Conservation (phyloP, 1,140 invertebrate species). For the Meloidogyne chitwoodi region DNA sequence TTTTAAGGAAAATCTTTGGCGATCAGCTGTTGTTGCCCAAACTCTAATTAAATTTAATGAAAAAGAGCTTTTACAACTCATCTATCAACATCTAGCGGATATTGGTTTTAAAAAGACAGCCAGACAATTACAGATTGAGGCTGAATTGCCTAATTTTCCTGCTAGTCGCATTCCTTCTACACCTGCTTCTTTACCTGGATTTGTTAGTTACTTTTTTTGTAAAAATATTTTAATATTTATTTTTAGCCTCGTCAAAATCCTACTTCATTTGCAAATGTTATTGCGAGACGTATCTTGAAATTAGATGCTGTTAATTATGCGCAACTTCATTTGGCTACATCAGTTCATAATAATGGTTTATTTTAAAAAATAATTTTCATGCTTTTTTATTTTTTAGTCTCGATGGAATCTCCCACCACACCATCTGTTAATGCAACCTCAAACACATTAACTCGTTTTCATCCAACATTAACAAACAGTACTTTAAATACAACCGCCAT, state of each 20-base stretch:
- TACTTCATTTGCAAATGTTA: slow-evolving; percentile 9
- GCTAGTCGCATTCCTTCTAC: slow-evolving; percentile 36
- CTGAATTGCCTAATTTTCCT: slow-evolving; percentile 47
- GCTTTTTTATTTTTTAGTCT: not conserved
- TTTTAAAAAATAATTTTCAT: not conserved
- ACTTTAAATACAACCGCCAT: not conserved
- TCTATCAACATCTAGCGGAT: slow-evolving; percentile 77
- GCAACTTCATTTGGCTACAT: not conserved
- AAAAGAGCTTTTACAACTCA: slow-evolving; percentile 82
- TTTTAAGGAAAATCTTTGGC: slow-evolving; percentile 48
- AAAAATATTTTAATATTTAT: not conserved
- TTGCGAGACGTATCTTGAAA: slow-evolving; percentile 14
- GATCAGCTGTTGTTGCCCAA: slow-evolving; percentile 83
- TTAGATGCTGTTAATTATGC: not conserved
- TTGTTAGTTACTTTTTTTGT: slow-evolving; percentile 24
- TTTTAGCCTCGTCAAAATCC: slow-evolving; percentile 29
- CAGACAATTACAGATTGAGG: slow-evolving; percentile 38
- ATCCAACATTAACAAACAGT: not conserved
- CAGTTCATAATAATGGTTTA: not conserved
- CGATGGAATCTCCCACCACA: not conserved
- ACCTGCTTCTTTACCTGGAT: slow-evolving; percentile 32
- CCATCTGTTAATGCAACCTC: not conserved
- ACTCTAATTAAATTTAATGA: slow-evolving; percentile 89
- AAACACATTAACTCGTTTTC: slow-evolving; percentile 1
- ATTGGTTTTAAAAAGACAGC: slow-evolving; percentile 66